Evolutionary conservation across 2,113 vertebrate genomes (phyloP).

Genomic region (human (Homo sapiens)): DNA sequence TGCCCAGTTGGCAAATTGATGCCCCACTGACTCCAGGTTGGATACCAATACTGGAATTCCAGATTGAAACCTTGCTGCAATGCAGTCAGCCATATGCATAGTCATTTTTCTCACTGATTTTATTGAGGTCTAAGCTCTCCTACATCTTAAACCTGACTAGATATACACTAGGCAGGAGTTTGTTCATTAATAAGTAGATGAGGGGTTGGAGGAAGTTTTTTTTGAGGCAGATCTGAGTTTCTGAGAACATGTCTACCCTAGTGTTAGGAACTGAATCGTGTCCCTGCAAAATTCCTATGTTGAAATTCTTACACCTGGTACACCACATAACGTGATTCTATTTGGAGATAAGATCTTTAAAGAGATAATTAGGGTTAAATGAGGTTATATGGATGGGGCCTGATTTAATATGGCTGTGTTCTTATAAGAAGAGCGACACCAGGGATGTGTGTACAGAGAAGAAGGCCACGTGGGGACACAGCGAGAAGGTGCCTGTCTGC

Average conservation of each 20-base stretch:
- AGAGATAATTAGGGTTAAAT: not conserved
- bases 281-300: not conserved
- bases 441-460: not conserved
- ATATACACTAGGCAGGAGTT: not conserved
- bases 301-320: not conserved
- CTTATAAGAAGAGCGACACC: not conserved
- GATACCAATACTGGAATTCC: not conserved
- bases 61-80: not conserved
- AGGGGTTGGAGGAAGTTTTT: not conserved
- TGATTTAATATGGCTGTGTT: not conserved
- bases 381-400: not conserved
- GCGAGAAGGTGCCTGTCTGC: not conserved
- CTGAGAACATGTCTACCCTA: not conserved
- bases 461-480: not conserved
- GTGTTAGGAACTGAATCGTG: not conserved
- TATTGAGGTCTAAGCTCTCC: not conserved
- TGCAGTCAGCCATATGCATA: not conserved
- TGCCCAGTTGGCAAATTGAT: not conserved
- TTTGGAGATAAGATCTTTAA: not conserved
- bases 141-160: not conserved
- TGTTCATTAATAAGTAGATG: not conserved
- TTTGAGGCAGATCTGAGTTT: not conserved
- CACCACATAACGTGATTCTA: not conserved
- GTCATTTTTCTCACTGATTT: not conserved
- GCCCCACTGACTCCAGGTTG: not conserved